A percentile compares a stretch with the other conserved stretches of the same genome.
Evolutionary conservation across 2,888 invertebrate genomes (phyloP).

Genomic region (Uloborus plumipes): DNA sequence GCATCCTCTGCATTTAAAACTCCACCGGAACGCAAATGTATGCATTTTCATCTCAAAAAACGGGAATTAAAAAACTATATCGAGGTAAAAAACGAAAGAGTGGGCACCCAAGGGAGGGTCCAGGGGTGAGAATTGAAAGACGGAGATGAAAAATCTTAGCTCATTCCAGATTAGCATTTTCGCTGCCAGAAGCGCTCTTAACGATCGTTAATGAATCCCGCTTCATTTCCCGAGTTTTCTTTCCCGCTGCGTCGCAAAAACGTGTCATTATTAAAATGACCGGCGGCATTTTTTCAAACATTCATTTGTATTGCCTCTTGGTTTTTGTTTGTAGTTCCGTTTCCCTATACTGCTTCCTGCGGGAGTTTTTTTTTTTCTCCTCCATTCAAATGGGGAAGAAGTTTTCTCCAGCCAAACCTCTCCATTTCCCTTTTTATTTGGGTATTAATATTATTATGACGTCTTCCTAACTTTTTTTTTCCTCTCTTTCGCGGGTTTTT

Average conservation of each 20-base stretch:
- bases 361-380: neutral
- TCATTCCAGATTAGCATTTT: constrained; percentile 63
- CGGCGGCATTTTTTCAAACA: no score
- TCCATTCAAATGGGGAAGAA: constrained; percentile 5
- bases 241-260: constrained; percentile 59
- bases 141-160: constrained; percentile 62
- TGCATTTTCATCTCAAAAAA: no score
- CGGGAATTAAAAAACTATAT: no score
- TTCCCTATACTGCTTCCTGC: neutral
- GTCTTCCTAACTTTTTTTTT: no score
- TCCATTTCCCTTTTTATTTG: constrained; percentile 37
- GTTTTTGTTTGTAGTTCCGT: no score
- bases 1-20: no score
- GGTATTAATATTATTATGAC: constrained; percentile 34
- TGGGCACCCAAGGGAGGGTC: constrained; percentile 10
- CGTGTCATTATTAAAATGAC: constrained; percentile 50
- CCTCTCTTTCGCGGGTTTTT: no score
- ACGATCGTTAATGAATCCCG: constrained; percentile 63
- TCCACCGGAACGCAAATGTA: no score
- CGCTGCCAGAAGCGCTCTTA: constrained; percentile 47
- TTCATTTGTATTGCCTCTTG: no score
- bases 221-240: constrained; percentile 59
- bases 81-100: no score
- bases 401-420: constrained; percentile 42
- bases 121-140: constrained; percentile 38